phyloP scores from a whole-genome alignment of 2,113 vertebrate genomes.

The Oceanites oceanicus region DNA sequence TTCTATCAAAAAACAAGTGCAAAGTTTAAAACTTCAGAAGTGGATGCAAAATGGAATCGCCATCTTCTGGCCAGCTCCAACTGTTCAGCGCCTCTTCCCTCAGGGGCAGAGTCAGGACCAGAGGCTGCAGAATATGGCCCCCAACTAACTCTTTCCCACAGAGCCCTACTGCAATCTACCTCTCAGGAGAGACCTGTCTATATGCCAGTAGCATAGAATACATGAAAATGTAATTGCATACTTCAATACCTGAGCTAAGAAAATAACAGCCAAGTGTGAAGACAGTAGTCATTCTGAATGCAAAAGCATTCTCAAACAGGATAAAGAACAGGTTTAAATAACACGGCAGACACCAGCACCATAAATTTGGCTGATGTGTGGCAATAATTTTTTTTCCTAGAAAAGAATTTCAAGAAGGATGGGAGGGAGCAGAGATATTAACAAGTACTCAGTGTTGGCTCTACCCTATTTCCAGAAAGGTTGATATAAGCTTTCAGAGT shows the following conservation, averaged over 20 bases:
- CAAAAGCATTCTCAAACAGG: not conserved
- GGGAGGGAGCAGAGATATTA: not conserved
- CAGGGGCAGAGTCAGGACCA: not conserved
- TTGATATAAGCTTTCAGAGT: not conserved
- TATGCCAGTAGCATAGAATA: not conserved
- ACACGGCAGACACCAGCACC: not conserved
- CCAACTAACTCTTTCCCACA: not conserved
- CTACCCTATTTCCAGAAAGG: not conserved
- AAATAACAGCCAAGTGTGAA: not conserved
- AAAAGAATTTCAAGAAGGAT: not conserved
- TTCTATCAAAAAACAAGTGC: not conserved
- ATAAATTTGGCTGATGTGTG: not conserved
- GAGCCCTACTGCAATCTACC: not conserved
- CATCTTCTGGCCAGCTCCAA: not conserved
- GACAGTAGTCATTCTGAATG: not conserved
- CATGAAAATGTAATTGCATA: not conserved
- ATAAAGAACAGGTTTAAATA: not conserved
- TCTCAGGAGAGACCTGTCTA: not conserved
- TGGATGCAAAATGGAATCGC: not conserved
- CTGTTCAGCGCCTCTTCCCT: not conserved
- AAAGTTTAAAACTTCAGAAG: not conserved
- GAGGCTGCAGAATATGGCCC: not conserved
- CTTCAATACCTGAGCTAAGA: not conserved
- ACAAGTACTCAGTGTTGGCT: not conserved
- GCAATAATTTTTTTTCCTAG: not conserved